A percentile compares a stretch with the other conserved stretches of the same genome.
Evolutionary conservation across 1,140 invertebrate genomes (phyloP).

Genomic region (Hypsibius dujardini): DNA sequence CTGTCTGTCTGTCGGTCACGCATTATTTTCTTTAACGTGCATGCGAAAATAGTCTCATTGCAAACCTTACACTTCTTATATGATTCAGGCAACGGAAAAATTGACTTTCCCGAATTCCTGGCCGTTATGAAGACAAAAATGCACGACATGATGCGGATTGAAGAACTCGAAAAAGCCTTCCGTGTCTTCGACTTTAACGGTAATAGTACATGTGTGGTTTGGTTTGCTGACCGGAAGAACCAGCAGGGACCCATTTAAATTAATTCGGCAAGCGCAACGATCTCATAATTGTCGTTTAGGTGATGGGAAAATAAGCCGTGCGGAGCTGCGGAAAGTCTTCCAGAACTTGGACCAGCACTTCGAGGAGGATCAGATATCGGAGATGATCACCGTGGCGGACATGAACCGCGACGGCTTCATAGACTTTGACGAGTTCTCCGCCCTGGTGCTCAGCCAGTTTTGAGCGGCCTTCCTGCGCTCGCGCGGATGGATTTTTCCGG

Average conservation of each 20-base stretch:
- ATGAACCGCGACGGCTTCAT: neutral
- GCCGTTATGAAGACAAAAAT: slow-evolving; percentile 6
- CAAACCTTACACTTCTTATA: neutral
- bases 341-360: slow-evolving; percentile 12
- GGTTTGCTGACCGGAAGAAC: no score
- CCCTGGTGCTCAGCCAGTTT: neutral
- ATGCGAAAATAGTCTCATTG: neutral
- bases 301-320: neutral
- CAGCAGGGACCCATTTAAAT: no score
- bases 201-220: no score
- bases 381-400: slow-evolving; percentile 12
- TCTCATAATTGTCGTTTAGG: no score
- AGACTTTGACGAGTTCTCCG: slow-evolving; percentile 12
- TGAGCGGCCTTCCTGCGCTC: no score
- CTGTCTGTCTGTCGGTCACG: no score
- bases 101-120: slow-evolving; percentile 13
- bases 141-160: neutral
- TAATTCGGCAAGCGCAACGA: no score
- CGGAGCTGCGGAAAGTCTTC: slow-evolving; percentile 1
- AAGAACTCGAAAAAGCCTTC: slow-evolving; percentile 8
- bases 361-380: neutral
- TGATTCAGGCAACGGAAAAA: slow-evolving; percentile 10
- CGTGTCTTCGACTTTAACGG: neutral
- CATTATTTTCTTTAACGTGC: no score
- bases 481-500: no score